These are phyloP conservation scores for Chromis chromis DNA, from an alignment of 2,797 vertebrate genomes.

Conservation along the genomic window DNA sequence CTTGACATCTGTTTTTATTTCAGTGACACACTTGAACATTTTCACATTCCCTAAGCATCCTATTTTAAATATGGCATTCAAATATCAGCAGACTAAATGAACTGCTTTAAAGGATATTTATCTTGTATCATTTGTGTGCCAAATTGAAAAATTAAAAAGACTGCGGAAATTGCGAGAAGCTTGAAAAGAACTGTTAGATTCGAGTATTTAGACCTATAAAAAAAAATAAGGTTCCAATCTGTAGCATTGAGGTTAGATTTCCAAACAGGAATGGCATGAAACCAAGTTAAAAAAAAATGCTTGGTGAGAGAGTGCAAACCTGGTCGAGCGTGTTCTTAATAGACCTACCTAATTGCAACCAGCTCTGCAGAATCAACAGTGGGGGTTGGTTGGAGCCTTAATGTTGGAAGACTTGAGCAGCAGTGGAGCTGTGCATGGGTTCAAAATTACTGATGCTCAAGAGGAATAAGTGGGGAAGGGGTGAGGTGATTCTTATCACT, in stretches of 20 bases:
- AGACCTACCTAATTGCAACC: conserved; percentile 39
- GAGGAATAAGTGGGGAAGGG: conserved; percentile 19
- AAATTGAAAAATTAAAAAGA: conserved; percentile 24
- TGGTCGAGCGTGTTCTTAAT: conserved; percentile 14
- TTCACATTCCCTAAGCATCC: conserved; percentile 3
- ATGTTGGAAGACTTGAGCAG: conserved; percentile 21
- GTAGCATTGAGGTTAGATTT: not conserved
- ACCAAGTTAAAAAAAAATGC: conserved; percentile 7
- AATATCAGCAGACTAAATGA: conserved; percentile 18
- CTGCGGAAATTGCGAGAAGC: not conserved
- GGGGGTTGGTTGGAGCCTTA: conserved; percentile 34
- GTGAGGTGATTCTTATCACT: conserved; percentile 35
- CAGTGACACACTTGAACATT: conserved; percentile 14
- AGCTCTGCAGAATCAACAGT: conserved; percentile 33
- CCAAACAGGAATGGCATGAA: not conserved
- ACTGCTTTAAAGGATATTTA: conserved; percentile 7
- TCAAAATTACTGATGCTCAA: conserved; percentile 48
- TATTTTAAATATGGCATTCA: not conserved
- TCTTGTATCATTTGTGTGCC: conserved; percentile 19
- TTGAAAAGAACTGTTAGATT: not conserved
- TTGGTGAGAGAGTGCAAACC: conserved; percentile 6
- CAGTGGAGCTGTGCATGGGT: conserved; percentile 23
- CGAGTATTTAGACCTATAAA: not conserved
- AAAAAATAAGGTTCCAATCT: not conserved
- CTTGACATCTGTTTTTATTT: conserved; percentile 15